Evolutionary conservation across 2,113 vertebrate genomes (phyloP).

Genomic region (Chaenogobius annularis): DNA sequence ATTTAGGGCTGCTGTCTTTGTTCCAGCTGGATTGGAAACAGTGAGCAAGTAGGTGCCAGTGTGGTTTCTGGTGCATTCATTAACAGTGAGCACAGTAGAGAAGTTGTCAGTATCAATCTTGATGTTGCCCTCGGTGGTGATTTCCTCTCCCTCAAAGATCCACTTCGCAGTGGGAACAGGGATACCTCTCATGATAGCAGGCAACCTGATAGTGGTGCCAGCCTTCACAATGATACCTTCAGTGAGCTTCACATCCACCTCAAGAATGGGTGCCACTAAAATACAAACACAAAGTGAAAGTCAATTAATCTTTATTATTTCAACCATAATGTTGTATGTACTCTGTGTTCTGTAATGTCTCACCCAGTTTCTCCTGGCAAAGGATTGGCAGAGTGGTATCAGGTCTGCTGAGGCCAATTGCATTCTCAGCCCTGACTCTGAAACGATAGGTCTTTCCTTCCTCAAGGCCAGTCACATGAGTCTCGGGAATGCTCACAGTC

Average conservation of each 20-base stretch:
- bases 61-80: slow-evolving; percentile 90
- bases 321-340: not conserved
- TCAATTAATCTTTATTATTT: not conserved
- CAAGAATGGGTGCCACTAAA: slow-evolving; percentile 89
- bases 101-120: slow-evolving; percentile 92
- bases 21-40: slow-evolving; percentile 92
- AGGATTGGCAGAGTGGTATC: slow-evolving; percentile 96
- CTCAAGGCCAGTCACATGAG: slow-evolving; percentile 90
- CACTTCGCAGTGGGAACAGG: slow-evolving; percentile 92
- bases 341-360: slow-evolving; percentile 23
- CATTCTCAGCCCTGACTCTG: slow-evolving; percentile 94
- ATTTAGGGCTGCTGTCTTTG: slow-evolving; percentile 87
- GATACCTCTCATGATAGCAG: slow-evolving; percentile 95
- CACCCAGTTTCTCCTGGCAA: slow-evolving; percentile 96
- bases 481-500: slow-evolving; percentile 90
- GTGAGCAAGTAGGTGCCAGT: slow-evolving; percentile 93
- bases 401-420: slow-evolving; percentile 90
- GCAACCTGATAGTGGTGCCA: slow-evolving; percentile 91
- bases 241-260: slow-evolving; percentile 92
- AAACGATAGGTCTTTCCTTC: slow-evolving; percentile 96
- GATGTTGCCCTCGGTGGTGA: slow-evolving; percentile 84
- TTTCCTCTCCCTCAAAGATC: slow-evolving; percentile 86
- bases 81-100: slow-evolving; percentile 92
- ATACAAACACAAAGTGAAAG: slow-evolving; percentile 27
- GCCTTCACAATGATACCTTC: slow-evolving; percentile 98